A percentile compares a stretch with the other conserved stretches of the same genome.
Conservation (phyloP, 2,113 vertebrate species). For the western clawed frog (Xenopus tropicalis) region DNA sequence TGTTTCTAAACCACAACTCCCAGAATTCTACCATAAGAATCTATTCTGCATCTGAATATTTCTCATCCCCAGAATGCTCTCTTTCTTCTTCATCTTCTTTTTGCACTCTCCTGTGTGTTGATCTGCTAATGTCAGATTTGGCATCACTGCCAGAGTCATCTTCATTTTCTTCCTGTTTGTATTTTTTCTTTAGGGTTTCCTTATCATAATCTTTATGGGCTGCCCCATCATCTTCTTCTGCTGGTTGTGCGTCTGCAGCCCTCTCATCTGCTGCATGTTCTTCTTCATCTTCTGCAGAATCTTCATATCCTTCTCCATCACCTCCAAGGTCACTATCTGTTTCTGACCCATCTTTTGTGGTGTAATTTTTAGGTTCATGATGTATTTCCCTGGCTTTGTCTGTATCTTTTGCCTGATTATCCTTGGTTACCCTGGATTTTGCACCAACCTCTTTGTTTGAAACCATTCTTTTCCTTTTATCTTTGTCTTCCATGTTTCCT, state of each 20-base stretch:
- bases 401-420: background rate
- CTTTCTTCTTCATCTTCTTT: background rate
- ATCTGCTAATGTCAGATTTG: background rate
- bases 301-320: slow-evolving; percentile 5
- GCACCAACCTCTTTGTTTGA: background rate
- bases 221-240: no score
- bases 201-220: no score
- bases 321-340: slow-evolving; percentile 17
- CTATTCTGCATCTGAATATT: background rate
- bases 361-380: background rate
- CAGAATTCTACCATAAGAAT: no score
- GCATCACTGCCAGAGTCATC: background rate
- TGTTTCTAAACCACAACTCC: no score
- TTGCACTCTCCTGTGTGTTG: slow-evolving; percentile 12
- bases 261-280: background rate
- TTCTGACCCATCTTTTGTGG: slow-evolving; percentile 6
- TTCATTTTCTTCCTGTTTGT: slow-evolving; percentile 5
- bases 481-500: background rate
- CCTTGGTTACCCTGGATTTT: background rate
- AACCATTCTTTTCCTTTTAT: background rate
- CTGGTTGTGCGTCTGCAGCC: background rate
- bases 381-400: background rate
- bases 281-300: background rate
- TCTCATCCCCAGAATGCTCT: background rate
- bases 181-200: background rate